Evolutionary conservation across 37 sponge, comb jelly and placozoan species (phyloP), one percentile per base, ranked within the genome.

Genomic region (Beroe ovata): DNA sequence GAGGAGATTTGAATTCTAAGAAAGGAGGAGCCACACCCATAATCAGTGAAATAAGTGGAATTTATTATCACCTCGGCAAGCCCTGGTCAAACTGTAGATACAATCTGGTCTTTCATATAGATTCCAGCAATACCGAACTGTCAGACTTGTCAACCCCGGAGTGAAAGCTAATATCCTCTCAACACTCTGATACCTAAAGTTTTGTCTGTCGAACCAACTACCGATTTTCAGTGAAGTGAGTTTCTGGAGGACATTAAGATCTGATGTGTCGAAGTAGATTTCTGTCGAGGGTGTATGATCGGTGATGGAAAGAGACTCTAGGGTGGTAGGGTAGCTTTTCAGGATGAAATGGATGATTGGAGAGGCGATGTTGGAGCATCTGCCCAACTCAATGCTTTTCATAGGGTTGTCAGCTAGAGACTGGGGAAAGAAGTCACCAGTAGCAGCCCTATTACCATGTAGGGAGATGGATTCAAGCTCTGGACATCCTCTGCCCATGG

Each of bases 251-350:
- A 8, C 1, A 2, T 1, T 30, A 4, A 66, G 14, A 16, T 66
- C 69, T 30, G 69, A 32, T 32, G 29, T 66, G 16, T 66, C 69
- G 36, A 66, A 66, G 35, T 66, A 1, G 8, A 66, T 34, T 34
- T 34, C 69, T 32, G 29, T 37, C 36, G 69, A 25, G 36, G 25
- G 16, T 18, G 69, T 18, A 18, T 34, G 30, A 14, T 30, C 69
- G 69, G 35, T 66, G 16, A 66, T 33, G 8, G 69, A 66, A 1
- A 66, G 32, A 4, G 69, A 34, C 36, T 66, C 6, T 33, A 66
- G 16, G 8, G 69, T 66, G 1, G 1, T 16, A 29, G 69, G 2
- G 33, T 25, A 66, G 69, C 30, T 29, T 18, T 33, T 66, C 16
- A 66, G 69, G 8, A 66, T 34, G 69, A 30, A 29, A 37, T 66